These are phyloP conservation scores for Origma solitaria DNA, from an alignment of 2,113 vertebrate genomes.

Conservation along the genomic window DNA sequence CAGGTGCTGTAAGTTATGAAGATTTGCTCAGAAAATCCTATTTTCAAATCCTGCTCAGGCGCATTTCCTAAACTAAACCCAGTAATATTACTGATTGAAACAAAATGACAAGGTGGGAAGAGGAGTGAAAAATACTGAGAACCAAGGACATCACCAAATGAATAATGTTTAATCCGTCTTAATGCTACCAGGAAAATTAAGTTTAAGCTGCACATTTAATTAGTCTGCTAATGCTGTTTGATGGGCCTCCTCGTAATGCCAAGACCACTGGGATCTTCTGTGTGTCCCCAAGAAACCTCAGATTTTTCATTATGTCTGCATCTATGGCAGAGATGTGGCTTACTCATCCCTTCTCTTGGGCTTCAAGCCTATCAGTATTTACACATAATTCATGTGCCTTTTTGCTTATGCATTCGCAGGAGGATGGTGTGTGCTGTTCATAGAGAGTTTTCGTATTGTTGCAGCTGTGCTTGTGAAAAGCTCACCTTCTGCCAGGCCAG, in stretches of 20 bases:
- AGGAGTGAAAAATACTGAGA: neutral
- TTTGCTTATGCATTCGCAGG: neutral
- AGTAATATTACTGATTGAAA: conserved; percentile 10
- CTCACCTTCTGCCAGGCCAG: neutral
- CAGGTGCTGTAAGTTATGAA: neutral
- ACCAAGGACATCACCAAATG: conserved; percentile 47
- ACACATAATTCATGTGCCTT: neutral
- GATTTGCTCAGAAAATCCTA: conserved; percentile 37
- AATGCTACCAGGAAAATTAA: conserved; percentile 58
- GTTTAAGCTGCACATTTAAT: conserved; percentile 62
- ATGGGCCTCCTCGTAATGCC: conserved; percentile 23
- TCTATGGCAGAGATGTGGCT: neutral
- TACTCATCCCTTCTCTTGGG: neutral
- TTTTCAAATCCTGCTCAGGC: neutral
- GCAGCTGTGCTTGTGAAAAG: neutral
- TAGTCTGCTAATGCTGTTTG: conserved; percentile 54
- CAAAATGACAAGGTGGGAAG: conserved; percentile 33
- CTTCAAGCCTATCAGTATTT: neutral
- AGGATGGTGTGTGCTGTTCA: neutral
- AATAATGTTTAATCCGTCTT: conserved; percentile 34
- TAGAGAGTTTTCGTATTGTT: neutral
- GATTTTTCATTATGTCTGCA: conserved; percentile 31
- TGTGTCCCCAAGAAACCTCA: conserved; percentile 34
- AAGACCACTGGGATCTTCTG: conserved; percentile 33
- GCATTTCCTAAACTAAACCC: neutral